Base-by-base conservation (phyloP, 2,113 vertebrate species). In the Labrus mixtus region DNA sequence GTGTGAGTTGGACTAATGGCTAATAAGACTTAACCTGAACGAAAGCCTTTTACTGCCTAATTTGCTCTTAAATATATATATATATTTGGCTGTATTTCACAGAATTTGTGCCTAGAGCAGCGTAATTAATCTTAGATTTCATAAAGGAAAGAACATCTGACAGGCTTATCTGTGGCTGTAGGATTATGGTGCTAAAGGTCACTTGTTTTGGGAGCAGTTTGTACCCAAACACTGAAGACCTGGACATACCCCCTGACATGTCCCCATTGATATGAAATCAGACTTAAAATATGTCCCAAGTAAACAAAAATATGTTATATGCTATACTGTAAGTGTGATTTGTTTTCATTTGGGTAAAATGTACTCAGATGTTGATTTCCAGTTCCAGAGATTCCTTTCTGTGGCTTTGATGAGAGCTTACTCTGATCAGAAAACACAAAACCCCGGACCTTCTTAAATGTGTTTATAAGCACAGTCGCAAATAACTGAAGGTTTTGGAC, bases 151-250 rank as follows among this genome's bases (percentile, higher is more conserved):
- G 59, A 12, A 68, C 58, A 50, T 62, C 54, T 62, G 29, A 76
- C 20, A 9, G 58, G 22, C 64, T 84, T 79, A 67, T 84, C 64
- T 63, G 8, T 29, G 64, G 25, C 45, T 50, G 33, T 39, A 20
- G 17, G 43, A 73, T 61, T 39, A 45, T 20, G 51, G 37, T 68
- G 45, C 51, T 68, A 36, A 82, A 82, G 57, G 50, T 62, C 56
- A 69, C 48, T 53, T 48, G 20, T 73, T 78, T 72, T 67, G 16
- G 46, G 64, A 75, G 23, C 43, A 78, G 15, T 55, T 64, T 67
- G 55, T 58, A 36, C 36, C 53, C 46, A 68, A 58, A 70, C 33
- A 61, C 39, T 36, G 51, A 64, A 8, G 12, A 73, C 8, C 37
- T 39, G 22, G 11, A 36, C 29, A 36, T 57, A 54, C 0, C 20